These are phyloP conservation scores for Chrysolina americana DNA, from an alignment of 2,888 invertebrate species.

Conservation along the genomic window DNA sequence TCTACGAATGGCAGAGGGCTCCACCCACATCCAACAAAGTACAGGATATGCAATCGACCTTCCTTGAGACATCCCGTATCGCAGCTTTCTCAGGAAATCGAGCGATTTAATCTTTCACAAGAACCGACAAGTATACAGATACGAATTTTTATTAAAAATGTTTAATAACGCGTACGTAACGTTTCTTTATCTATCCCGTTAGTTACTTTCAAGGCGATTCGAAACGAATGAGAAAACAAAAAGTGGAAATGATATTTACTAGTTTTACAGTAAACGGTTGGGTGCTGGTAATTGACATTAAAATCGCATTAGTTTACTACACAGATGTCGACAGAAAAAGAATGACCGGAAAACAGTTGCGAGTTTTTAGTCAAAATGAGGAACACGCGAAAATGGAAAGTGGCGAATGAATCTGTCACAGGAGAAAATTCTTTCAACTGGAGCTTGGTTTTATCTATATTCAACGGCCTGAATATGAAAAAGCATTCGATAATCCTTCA, in stretches of 20 bases:
- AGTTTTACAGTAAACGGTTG: constrained; percentile 16
- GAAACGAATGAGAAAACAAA: constrained; percentile 17
- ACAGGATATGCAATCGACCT: constrained; percentile 9
- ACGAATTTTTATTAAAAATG: constrained; percentile 13
- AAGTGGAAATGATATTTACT: constrained; percentile 13
- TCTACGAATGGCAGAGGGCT: neutral
- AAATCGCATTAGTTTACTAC: constrained; percentile 11
- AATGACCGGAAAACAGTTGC: constrained; percentile 14
- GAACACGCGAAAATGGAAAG: constrained; percentile 18
- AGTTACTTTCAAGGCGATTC: constrained; percentile 21
- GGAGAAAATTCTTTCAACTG: neutral
- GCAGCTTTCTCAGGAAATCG: constrained; percentile 7
- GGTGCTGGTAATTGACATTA: constrained; percentile 9
- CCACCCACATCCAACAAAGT: constrained; percentile 12
- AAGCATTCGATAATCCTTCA: too few species aligned
- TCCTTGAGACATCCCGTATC: constrained; percentile 14
- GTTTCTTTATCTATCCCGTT: constrained; percentile 20
- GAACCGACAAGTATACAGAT: constrained; percentile 13
- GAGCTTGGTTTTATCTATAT: too few species aligned
- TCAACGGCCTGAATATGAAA: too few species aligned
- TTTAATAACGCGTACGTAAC: constrained; percentile 15
- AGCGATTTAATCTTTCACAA: constrained; percentile 14
- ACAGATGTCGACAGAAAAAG: neutral
- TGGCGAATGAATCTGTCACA: neutral
- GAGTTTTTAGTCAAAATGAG: constrained; percentile 1